These are phyloP conservation scores for Pachycephala philippinensis DNA, from an alignment of 2,113 vertebrate genomes.

Conservation along the genomic window DNA sequence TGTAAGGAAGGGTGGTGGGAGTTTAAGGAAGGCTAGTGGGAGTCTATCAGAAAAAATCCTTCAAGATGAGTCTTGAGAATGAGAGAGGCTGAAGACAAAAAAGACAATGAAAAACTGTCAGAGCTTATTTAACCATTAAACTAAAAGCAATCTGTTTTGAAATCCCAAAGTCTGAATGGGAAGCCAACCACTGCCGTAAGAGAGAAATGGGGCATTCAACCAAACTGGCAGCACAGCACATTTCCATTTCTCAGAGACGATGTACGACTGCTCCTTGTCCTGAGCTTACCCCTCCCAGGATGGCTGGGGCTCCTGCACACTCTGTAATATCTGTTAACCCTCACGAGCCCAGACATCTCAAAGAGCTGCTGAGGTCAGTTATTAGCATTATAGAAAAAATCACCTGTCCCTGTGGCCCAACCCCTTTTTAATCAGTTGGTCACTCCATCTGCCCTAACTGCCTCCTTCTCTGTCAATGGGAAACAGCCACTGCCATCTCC, in stretches of 20 bases:
- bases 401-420: neutral
- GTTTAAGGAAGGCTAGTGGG: neutral
- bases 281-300: neutral
- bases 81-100: neutral
- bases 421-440: neutral
- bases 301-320: neutral
- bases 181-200: neutral
- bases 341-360: neutral
- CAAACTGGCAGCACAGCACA: neutral
- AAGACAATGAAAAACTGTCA: neutral
- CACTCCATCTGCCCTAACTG: neutral
- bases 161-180: neutral
- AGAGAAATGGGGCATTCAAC: neutral
- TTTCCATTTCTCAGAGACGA: neutral
- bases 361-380: neutral
- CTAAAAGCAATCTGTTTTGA: slow-evolving; percentile 1
- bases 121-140: neutral
- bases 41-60: neutral
- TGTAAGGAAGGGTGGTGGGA: neutral
- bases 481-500: neutral
- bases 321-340: neutral
- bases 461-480: neutral
- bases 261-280: neutral
- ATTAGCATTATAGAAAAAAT: neutral
- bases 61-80: neutral